These are phyloP conservation scores for Barnardius zonarius DNA, from an alignment of 2,113 vertebrate species.

Conservation along the genomic window DNA sequence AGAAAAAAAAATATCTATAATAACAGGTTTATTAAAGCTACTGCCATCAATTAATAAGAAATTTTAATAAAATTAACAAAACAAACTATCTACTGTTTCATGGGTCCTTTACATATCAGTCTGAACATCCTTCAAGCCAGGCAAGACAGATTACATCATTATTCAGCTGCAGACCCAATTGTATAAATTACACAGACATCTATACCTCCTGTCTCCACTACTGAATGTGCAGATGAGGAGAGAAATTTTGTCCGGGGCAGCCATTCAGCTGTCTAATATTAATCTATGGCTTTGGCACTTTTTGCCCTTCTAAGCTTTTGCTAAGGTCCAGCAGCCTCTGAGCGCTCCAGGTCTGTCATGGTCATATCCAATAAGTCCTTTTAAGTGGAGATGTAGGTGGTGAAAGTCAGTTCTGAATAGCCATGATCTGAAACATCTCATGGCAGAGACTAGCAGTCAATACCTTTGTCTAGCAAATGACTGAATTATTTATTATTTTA, in stretches of 20 bases:
- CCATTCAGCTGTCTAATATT: background rate
- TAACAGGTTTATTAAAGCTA: constrained; percentile 31
- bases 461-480: background rate
- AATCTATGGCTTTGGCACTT: background rate
- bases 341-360: background rate
- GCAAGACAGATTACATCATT: background rate
- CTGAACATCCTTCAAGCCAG: background rate
- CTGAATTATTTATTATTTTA: background rate
- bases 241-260: background rate
- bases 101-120: background rate
- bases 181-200: background rate
- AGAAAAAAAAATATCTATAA: background rate
- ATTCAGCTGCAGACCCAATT: background rate
- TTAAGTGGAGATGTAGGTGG: background rate
- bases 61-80: background rate
- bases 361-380: background rate
- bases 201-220: background rate
- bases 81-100: background rate
- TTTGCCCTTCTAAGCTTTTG: background rate
- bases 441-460: background rate
- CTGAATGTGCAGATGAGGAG: background rate
- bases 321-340: background rate
- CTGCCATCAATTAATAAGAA: background rate
- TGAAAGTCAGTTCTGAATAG: background rate
- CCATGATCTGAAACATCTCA: background rate